Percentiles rank a stretch among this genome's conserved stretches.
Conservation (phyloP, 2,797 vertebrate species). For the Anas georgica region DNA sequence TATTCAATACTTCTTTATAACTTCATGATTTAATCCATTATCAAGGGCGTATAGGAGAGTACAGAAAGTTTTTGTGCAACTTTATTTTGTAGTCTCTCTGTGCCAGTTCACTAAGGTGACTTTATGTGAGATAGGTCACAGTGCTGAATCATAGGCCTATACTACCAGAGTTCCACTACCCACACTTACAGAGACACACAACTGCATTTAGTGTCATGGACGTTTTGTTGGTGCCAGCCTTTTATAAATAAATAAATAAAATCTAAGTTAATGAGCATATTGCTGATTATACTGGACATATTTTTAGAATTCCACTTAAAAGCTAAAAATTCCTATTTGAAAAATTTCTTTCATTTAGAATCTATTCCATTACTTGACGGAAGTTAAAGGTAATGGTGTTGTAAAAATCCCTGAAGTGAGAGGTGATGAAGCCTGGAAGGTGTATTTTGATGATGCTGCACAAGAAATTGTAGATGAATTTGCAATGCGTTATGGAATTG, state of each 20-base stretch:
- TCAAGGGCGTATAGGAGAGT: not conserved
- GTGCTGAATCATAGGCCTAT: not conserved
- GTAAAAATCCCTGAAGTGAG: conserved; percentile 95
- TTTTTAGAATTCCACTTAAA: not conserved
- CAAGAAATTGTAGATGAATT: conserved; percentile 99
- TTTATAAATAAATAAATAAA: not conserved
- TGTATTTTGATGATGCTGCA: conserved; percentile 93
- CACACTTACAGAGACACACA: not conserved
- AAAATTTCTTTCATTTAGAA: conserved; percentile 81
- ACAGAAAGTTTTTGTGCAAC: not conserved
- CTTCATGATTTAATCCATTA: not conserved
- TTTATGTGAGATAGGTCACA: not conserved
- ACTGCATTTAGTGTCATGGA: not conserved
- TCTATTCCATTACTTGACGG: conserved; percentile 94
- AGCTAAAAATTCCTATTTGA: not conserved
- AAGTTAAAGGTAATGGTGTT: conserved; percentile 87
- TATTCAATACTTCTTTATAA: not conserved
- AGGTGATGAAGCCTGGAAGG: conserved; percentile 98
- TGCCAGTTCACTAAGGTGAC: not conserved
- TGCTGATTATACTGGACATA: not conserved
- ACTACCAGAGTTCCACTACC: not conserved
- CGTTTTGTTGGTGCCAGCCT: not conserved
- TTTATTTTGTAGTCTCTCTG: not conserved
- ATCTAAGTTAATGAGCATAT: not conserved
- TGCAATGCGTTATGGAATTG: conserved; percentile 96